Conservation (phyloP, 2,888 invertebrate genomes). For the Erebia aethiops region DNA sequence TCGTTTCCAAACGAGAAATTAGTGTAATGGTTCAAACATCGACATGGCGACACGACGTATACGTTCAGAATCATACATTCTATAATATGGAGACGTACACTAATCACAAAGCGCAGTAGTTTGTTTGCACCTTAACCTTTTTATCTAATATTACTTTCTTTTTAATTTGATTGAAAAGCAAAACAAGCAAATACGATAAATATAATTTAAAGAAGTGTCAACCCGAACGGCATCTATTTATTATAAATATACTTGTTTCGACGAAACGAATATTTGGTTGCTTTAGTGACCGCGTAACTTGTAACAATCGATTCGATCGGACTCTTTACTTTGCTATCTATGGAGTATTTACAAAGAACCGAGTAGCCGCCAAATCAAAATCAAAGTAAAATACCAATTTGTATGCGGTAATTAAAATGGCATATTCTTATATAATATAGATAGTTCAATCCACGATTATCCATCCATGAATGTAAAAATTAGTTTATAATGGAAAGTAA, state of each 20-base stretch:
- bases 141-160: not conserved
- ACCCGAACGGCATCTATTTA: not conserved
- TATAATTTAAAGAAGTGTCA: not conserved
- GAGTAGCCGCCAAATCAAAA: too few species aligned
- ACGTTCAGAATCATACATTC: too few species aligned
- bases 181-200: not conserved
- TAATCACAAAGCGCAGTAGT: too few species aligned
- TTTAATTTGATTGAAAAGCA: not conserved
- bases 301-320: not conserved
- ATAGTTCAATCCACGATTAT: too few species aligned
- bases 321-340: not conserved
- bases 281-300: not conserved
- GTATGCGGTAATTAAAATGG: too few species aligned
- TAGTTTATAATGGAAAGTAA: too few species aligned
- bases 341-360: not conserved
- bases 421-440: too few species aligned
- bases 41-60: not conserved
- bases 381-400: too few species aligned
- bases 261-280: constrained; percentile 3
- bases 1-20: not conserved
- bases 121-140: too few species aligned
- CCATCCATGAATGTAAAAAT: too few species aligned
- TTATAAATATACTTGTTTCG: not conserved
- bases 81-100: too few species aligned
- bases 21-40: too few species aligned